A percentile compares a stretch with the other conserved stretches of the same genome.
Conservation (phyloP, 2,113 vertebrate species). For the Danionella cerebrum region DNA sequence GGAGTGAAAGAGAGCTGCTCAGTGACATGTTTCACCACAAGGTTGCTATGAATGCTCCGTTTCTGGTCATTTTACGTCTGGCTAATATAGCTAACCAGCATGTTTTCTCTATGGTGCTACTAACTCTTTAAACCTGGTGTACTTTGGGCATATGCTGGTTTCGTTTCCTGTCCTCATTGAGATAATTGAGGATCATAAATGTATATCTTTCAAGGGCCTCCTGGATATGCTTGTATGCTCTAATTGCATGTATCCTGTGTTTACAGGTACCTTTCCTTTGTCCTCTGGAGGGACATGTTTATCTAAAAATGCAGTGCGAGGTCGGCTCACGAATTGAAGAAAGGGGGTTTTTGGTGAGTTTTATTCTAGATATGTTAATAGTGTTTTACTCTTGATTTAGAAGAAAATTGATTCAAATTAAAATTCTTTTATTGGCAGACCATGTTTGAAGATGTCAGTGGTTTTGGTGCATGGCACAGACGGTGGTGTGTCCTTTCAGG, state of each 20-base stretch:
- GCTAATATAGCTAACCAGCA: not conserved
- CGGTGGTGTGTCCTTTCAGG: conserved; percentile 91
- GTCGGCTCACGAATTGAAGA: conserved; percentile 83
- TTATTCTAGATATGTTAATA: no score
- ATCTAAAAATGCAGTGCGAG: conserved; percentile 86
- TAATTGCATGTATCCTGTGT: not conserved
- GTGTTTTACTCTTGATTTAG: no score
- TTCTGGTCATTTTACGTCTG: conserved; percentile 26
- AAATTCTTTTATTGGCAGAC: conserved; percentile 61
- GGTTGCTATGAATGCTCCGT: conserved; percentile 63
- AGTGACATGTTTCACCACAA: conserved; percentile 81
- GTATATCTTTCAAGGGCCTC: no score
- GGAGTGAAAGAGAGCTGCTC: conserved; percentile 73
- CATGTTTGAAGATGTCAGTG: conserved; percentile 97
- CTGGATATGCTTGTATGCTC: not conserved
- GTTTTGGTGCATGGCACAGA: conserved; percentile 93
- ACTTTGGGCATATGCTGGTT: not conserved
- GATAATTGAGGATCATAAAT: no score
- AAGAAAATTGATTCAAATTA: not conserved
- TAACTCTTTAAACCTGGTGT: not conserved
- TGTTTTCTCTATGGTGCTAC: not conserved
- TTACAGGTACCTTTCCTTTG: conserved; percentile 86
- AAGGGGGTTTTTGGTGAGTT: conserved; percentile 88
- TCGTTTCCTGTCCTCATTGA: no score
- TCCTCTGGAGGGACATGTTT: conserved; percentile 87